phyloP scores from a whole-genome alignment of 2,797 vertebrate genomes.

The Pseudomugil tenellus region DNA sequence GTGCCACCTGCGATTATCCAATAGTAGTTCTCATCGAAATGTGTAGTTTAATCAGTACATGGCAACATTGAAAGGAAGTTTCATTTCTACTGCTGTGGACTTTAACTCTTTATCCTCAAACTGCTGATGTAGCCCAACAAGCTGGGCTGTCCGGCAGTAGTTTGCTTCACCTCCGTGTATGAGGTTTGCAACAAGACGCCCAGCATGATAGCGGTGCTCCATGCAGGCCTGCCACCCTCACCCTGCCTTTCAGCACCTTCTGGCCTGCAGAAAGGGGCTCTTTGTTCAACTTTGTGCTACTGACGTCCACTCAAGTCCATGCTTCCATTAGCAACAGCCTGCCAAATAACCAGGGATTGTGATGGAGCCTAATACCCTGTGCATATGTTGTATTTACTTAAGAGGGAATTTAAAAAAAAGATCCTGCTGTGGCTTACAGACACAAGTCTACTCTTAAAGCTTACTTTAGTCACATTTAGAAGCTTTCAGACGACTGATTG shows the following conservation, averaged over 20 bases:
- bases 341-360: conserved; percentile 83
- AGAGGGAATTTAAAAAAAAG: conserved; percentile 75
- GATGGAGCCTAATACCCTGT: conserved; percentile 78
- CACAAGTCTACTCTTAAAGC: conserved; percentile 75
- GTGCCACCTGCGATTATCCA: conserved; percentile 39
- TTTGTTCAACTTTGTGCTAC: conserved; percentile 76
- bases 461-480: conserved; percentile 53
- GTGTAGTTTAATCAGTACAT: conserved; percentile 14
- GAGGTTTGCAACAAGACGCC: conserved; percentile 53
- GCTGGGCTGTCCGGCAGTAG: conserved; percentile 22
- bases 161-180: conserved; percentile 69
- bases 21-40: conserved; percentile 33
- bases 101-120: conserved; percentile 18
- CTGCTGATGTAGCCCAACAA: conserved; percentile 15
- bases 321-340: conserved; percentile 79
- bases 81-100: background rate
- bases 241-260: conserved; percentile 88
- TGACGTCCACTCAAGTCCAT: conserved; percentile 74
- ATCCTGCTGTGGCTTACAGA: conserved; percentile 64
- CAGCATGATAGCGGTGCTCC: conserved; percentile 76
- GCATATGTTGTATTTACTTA: conserved; percentile 80
- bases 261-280: conserved; percentile 78
- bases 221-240: conserved; percentile 73
- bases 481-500: conserved; percentile 60
- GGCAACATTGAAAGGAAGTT: background rate